phyloP scores from a whole-genome alignment of 2,888 invertebrate genomes.

The Acronicta alni region DNA sequence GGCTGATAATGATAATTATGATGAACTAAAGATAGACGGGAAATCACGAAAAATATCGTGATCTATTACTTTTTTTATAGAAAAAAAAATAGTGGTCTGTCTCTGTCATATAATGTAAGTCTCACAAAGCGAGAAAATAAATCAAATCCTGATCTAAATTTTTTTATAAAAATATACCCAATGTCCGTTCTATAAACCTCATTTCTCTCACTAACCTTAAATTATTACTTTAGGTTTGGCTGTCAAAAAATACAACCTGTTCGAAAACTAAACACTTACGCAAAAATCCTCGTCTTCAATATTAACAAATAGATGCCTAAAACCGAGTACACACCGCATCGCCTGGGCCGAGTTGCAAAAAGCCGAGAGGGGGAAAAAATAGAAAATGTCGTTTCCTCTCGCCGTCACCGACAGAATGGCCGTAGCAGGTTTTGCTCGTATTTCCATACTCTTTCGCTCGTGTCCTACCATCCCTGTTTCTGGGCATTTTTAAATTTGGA shows the following conservation, averaged over 20 bases:
- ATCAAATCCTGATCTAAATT: too few species aligned
- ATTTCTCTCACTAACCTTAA: too few species aligned
- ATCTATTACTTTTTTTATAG: too few species aligned
- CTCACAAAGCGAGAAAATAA: too few species aligned
- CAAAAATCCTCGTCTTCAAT: conserved; percentile 40
- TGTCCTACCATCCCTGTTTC: conserved; percentile 71
- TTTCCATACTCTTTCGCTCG: conserved; percentile 74
- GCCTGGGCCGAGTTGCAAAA: conserved; percentile 47
- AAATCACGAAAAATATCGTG: too few species aligned
- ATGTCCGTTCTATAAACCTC: too few species aligned
- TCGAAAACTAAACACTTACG: conserved; percentile 19
- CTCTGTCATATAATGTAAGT: too few species aligned
- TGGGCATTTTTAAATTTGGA: conserved; percentile 74
- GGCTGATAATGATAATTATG: too few species aligned
- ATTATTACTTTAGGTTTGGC: too few species aligned
- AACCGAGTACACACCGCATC: conserved; percentile 45
- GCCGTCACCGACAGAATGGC: conserved; percentile 85
- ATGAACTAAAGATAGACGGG: too few species aligned
- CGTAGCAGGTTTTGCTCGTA: conserved; percentile 76
- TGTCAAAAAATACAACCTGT: conserved; percentile 14
- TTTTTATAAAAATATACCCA: too few species aligned
- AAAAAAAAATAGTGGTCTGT: too few species aligned
- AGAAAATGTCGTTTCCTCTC: conserved; percentile 83
- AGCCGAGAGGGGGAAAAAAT: conserved; percentile 67
- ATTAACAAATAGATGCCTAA: conserved; percentile 57